A percentile compares a stretch with the other conserved stretches of the same genome.
phyloP scores from a whole-genome alignment of 2,797 vertebrate genomes.

The Lophura swinhoii region DNA sequence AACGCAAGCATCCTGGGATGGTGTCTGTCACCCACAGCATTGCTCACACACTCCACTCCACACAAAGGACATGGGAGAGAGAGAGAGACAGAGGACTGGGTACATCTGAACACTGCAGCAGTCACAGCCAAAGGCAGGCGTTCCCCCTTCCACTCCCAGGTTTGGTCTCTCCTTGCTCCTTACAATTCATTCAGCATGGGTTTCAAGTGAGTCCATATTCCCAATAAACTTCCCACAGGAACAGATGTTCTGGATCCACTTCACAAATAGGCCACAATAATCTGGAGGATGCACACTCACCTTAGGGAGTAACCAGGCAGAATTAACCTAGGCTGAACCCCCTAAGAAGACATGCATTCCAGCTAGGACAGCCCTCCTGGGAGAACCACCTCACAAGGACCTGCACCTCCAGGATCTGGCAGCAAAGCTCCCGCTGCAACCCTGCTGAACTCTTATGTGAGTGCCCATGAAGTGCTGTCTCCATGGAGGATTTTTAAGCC shows the following conservation, averaged over 20 bases:
- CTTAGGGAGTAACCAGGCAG: neutral
- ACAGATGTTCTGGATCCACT: neutral
- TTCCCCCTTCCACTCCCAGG: neutral
- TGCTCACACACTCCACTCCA: neutral
- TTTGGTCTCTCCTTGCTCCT: neutral
- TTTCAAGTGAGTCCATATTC: neutral
- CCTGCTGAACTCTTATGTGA: constrained; percentile 54
- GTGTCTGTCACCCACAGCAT: neutral
- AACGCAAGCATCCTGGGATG: neutral
- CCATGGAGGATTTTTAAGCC: constrained; percentile 70
- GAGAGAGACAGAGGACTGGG: neutral
- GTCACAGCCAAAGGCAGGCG: accelerated
- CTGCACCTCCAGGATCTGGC: neutral
- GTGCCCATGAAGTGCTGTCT: constrained; percentile 55
- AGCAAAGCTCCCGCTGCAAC: neutral
- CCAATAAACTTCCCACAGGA: neutral
- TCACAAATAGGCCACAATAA: neutral
- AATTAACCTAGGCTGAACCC: neutral
- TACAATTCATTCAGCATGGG: neutral
- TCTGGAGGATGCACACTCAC: neutral
- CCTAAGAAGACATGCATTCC: neutral
- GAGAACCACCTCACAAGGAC: neutral
- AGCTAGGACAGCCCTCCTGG: neutral
- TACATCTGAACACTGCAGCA: neutral
- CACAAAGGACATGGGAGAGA: neutral